A percentile compares a stretch with the other conserved stretches of the same genome.
phyloP scores from a whole-genome alignment of 1,140 invertebrate species.

The Drosophila equinoxialis region DNA sequence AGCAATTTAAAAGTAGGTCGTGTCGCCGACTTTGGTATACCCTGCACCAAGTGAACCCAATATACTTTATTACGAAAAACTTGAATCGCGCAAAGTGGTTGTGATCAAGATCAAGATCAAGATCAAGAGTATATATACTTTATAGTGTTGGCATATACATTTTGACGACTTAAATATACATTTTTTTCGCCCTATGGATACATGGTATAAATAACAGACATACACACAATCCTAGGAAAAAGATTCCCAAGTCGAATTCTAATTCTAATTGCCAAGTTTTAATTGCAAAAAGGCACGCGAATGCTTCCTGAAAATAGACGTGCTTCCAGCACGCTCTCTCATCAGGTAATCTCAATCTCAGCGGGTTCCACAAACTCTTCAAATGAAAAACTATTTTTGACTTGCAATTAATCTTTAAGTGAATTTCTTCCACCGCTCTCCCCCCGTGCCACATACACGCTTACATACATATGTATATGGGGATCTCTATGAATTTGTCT shows the following conservation, averaged over 20 bases:
- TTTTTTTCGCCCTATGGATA: too few relatives aligned
- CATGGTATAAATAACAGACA: constrained; percentile 34
- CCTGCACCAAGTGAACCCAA: too few relatives aligned
- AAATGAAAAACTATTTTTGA: constrained; percentile 57
- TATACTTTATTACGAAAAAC: too few relatives aligned
- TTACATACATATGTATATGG: constrained; percentile 5
- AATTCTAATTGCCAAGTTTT: constrained; percentile 42
- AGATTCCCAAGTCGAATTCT: constrained; percentile 14
- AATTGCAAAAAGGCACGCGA: constrained; percentile 66
- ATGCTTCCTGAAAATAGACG: constrained; percentile 22
- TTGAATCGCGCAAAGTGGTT: too few relatives aligned
- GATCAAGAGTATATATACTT: too few relatives aligned
- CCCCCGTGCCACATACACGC: too few relatives aligned
- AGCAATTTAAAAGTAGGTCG: constrained; percentile 7
- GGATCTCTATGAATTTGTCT: constrained; percentile 23
- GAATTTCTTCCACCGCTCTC: background rate
- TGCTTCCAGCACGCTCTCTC: constrained; percentile 35
- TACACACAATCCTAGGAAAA: constrained; percentile 24
- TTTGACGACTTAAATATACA: too few relatives aligned
- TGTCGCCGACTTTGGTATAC: too few relatives aligned
- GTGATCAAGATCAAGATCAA: too few relatives aligned
- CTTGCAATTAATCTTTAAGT: constrained; percentile 60
- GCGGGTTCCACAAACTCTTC: constrained; percentile 39
- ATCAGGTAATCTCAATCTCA: constrained; percentile 47
- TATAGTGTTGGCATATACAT: too few relatives aligned